phyloP scores from a whole-genome alignment of 2,113 vertebrate species.

The Murina feae region DNA sequence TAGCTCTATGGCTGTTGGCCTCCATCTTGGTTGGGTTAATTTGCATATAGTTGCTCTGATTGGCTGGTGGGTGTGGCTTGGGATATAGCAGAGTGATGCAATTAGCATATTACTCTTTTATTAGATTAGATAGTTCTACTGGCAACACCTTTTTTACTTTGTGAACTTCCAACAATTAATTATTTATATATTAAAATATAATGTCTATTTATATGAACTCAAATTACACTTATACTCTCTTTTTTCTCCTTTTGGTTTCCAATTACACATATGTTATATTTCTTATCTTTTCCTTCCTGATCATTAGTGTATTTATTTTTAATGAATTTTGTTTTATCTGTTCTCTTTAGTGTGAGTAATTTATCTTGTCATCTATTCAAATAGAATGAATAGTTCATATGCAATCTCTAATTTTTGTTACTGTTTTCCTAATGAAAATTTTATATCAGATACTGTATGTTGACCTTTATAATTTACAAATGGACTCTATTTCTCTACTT shows the following conservation, averaged over 20 bases:
- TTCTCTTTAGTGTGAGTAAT: not conserved
- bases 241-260: not conserved
- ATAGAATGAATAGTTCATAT: not conserved
- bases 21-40: too few species aligned
- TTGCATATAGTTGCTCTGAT: too few species aligned
- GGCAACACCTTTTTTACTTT: not conserved
- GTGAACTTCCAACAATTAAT: not conserved
- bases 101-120: too few species aligned
- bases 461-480: not conserved
- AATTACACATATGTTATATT: not conserved
- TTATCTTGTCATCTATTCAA: not conserved
- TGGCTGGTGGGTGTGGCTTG: too few species aligned
- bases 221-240: not conserved
- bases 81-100: too few species aligned
- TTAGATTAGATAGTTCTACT: too few species aligned
- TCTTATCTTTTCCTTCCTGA: not conserved
- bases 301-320: not conserved
- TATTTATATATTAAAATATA: not conserved
- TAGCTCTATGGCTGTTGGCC: too few species aligned
- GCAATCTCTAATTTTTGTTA: not conserved
- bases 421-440: not conserved
- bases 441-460: not conserved
- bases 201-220: not conserved
- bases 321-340: not conserved
- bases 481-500: not conserved